Evolutionary conservation across 2,797 vertebrate genomes (phyloP), one percentile per base, ranked within the genome.

Genomic region (Falco peregrinus): DNA sequence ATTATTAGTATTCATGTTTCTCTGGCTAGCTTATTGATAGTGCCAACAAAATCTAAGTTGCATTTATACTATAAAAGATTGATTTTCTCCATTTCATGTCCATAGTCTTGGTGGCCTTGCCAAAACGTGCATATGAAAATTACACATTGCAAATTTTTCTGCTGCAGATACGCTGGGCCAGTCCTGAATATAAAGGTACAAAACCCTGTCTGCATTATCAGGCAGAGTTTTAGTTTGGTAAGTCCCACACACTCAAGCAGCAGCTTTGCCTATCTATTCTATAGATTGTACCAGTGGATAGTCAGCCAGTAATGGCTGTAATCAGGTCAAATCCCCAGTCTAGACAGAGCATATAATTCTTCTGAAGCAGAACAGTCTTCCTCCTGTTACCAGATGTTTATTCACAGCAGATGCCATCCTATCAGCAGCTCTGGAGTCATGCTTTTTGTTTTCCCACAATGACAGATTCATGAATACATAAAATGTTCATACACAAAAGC

Each of bases 311-410:
- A 78, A 83, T 18, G 73, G 82, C 74, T 64, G 51, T 97, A 97
- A 97, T 97, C 93, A 33, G 95, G 87, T 92, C 91, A 97, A 97
- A 97, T 97, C 96, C 95, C 57, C 89, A 96, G 95, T 97, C 97
- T 97, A 97, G 97, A 97, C 96, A 97, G 84, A 92, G 81, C 57
- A 94, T 96, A 97, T 35, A 35, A 97, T 97, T 96, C 95, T 96
- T 89, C 87, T 61, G 87, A 90, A 91, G 90, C 94, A 93, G 11
- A 90, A 48, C 16, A 75, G 85, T 81, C 82, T 85, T 67, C 51
- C 93, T 89, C 89, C 75, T 74, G 50, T 39, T 85, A 93, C 94
- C 96, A 95, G 95, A 96, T 95, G 96, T 94, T 93, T 87, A 92
- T 53, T 86, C 64, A 78, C 74, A 93, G 93, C 93, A 97, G 92